Conservation (phyloP, 2,113 vertebrate genomes). For the Gorsachius goisagi region DNA sequence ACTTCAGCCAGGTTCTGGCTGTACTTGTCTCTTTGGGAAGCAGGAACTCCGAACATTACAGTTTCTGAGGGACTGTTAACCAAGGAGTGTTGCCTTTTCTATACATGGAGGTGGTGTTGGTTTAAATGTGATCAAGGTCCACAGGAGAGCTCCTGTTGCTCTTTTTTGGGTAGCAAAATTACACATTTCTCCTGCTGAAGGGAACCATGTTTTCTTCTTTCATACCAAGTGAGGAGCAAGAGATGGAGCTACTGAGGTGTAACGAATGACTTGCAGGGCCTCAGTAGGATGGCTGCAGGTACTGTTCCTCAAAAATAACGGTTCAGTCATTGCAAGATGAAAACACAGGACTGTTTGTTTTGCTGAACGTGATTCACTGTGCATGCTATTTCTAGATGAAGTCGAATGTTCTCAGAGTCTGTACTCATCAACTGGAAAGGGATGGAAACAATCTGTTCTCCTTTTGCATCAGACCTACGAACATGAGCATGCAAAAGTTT, state of each 20-base stretch:
- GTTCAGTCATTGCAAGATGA: not conserved
- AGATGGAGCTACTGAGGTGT: not conserved
- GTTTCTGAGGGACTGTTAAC: not conserved
- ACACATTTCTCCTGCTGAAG: not conserved
- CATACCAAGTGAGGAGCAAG: not conserved
- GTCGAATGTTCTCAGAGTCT: not conserved
- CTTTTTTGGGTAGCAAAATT: not conserved
- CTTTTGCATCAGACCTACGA: not conserved
- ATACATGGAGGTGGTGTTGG: not conserved
- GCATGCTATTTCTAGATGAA: not conserved
- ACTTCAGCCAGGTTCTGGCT: not conserved
- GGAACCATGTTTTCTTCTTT: not conserved
- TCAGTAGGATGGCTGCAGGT: not conserved
- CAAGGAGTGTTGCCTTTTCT: not conserved
- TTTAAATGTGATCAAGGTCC: not conserved
- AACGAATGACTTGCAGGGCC: not conserved
- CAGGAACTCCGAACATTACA: not conserved
- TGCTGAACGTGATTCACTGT: not conserved
- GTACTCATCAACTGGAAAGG: not conserved
- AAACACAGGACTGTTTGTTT: not conserved
- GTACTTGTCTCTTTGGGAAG: not conserved
- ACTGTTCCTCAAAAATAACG: not conserved
- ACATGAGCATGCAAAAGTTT: not conserved
- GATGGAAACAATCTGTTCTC: not conserved
- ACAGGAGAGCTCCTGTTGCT: rapidly evolving